Evolutionary conservation across 2,888 invertebrate species (phyloP).

Genomic region (Suillia variegata): DNA sequence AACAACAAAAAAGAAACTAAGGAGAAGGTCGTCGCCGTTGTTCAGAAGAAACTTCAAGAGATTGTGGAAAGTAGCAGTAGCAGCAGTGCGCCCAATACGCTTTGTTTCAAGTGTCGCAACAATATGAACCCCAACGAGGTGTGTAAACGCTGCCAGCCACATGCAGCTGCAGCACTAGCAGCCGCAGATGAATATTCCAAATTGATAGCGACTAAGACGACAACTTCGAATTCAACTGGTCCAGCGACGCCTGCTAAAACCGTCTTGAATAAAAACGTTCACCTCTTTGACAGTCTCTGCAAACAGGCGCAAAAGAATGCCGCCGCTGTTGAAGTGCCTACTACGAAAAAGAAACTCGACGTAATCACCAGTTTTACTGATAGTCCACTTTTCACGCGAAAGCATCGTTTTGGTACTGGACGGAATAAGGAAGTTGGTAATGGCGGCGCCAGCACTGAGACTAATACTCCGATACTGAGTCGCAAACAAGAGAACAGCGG

Average conservation of each 20-base stretch:
- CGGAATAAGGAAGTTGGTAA: slow-evolving; percentile 44
- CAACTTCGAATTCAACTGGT: neutral
- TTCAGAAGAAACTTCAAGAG: slow-evolving; percentile 51
- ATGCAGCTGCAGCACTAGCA: slow-evolving; percentile 25
- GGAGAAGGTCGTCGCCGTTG: slow-evolving; percentile 40
- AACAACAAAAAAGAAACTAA: slow-evolving; percentile 49
- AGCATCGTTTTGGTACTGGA: slow-evolving; percentile 59
- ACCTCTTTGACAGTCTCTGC: slow-evolving; percentile 22
- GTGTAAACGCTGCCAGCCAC: slow-evolving; percentile 49
- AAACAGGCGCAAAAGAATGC: slow-evolving; percentile 16
- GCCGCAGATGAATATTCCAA: slow-evolving; percentile 37
- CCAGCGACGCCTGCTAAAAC: slow-evolving; percentile 5
- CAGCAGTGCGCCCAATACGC: slow-evolving; percentile 39
- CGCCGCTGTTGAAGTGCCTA: slow-evolving; percentile 24
- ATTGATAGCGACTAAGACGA: slow-evolving; percentile 26
- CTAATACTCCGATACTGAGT: slow-evolving; percentile 53
- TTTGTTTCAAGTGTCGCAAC: slow-evolving; percentile 51
- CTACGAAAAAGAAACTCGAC: slow-evolving; percentile 57
- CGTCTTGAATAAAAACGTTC: slow-evolving; percentile 10
- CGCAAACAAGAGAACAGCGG: slow-evolving; percentile 57
- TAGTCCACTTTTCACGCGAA: slow-evolving; percentile 60
- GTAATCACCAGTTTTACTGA: slow-evolving; percentile 61
- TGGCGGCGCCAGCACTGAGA: slow-evolving; percentile 43
- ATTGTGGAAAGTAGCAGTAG: slow-evolving; percentile 54
- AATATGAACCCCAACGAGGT: slow-evolving; percentile 45